Base-by-base conservation (phyloP, 2,113 vertebrate species). In the Hemibagrus wyckioides region DNA sequence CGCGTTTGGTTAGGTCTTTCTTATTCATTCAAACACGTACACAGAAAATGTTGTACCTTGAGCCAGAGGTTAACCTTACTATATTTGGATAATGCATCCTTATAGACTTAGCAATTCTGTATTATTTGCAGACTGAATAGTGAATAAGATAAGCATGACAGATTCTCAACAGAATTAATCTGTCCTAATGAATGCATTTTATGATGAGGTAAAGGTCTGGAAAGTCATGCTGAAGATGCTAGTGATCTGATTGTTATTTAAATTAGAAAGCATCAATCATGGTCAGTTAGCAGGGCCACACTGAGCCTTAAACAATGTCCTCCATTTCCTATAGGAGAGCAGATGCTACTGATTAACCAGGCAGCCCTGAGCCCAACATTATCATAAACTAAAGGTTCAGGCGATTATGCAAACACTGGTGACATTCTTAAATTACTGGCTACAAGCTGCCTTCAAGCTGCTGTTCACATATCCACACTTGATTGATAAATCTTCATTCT, bases 321-420 rank as follows among this genome's bases (percentile, higher is more conserved):
- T 85, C 85, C 86, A 86, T 86, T 86, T 90, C 89, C 90, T 85
- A 25, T 52, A 6, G 61, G 88, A 91, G 87, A 67, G 63, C 61
- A 92, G 91, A 90, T 90, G 88, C 90, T 91, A 91, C 77, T 89
- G 90, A 90, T 93, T 88, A 89, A 76, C 88, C 90, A 28, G 69
- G 69, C 86, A 86, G 91, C 91, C 89, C 93, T 91, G 91, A 94
- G 91, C 84, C 50, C 83, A 61, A 92, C 86, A 91, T 90, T 87
- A 89, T 86, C 88, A 89, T 77, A 63, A 28, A 59, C 19, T 9
- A 71, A 85, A 50, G 57, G 84, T 30, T 59, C 69, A 39, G 71
- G 3, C 9, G 79, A 89, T 87, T 71, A 13, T 67, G 52, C 50
- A 75, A 89, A 89, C 15, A 59, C 41, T 14, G 3, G 17, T 30